Evolutionary conservation across 2,888 invertebrate species (phyloP).

Genomic region (Oscheius sp.): DNA sequence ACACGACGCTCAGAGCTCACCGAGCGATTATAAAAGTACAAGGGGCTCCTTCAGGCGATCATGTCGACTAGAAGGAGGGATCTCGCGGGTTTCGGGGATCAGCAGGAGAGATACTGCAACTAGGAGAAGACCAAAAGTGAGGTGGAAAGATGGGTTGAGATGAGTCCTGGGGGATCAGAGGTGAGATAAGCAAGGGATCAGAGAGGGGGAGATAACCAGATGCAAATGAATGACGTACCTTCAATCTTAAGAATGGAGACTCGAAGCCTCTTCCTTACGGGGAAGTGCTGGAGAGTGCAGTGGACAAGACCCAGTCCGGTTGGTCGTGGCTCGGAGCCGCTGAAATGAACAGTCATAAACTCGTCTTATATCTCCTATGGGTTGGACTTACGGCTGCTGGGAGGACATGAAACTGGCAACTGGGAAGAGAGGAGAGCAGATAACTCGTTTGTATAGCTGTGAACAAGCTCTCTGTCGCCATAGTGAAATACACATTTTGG

Average conservation of each 20-base stretch:
- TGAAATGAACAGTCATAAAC: conserved; percentile 20
- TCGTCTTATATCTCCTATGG: neutral
- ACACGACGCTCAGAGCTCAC: too few species aligned
- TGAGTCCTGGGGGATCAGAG: too few species aligned
- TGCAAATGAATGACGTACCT: conserved; percentile 43
- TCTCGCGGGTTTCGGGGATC: too few species aligned
- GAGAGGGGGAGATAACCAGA: too few species aligned
- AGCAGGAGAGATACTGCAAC: too few species aligned
- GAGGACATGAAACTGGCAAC: neutral
- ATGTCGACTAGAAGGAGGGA: too few species aligned
- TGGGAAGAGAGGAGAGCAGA: neutral
- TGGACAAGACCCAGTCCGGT: conserved; percentile 65
- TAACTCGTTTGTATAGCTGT: conserved; percentile 17
- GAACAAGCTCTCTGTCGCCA: neutral
- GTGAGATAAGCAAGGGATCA: too few species aligned
- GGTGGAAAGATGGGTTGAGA: too few species aligned
- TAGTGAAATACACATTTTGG: conserved; percentile 8
- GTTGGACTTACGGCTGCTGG: neutral
- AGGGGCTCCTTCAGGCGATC: too few species aligned
- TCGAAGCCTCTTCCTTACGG: conserved; percentile 71
- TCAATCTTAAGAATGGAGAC: conserved; percentile 68
- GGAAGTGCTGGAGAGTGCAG: conserved; percentile 72
- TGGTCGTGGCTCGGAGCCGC: conserved; percentile 57
- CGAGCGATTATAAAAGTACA: too few species aligned
- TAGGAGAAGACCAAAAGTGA: too few species aligned